A percentile compares a stretch with the other conserved stretches of the same genome.
These are phyloP conservation scores for Picus viridis DNA, from an alignment of 2,797 vertebrate genomes.

Conservation along the genomic window DNA sequence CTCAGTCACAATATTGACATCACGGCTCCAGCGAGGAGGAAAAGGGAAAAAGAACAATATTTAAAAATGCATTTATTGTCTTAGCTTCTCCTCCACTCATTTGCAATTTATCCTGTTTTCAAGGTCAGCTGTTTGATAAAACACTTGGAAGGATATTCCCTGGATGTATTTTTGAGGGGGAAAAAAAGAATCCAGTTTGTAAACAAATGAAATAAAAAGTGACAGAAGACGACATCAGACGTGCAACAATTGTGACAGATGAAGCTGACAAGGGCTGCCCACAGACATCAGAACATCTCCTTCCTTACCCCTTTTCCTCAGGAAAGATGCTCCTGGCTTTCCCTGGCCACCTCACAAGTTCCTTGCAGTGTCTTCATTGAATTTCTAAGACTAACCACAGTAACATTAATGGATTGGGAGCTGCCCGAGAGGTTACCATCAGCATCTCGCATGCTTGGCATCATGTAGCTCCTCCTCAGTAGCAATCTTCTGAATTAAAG, in stretches of 20 bases:
- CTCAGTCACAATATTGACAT: not conserved
- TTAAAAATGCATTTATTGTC: not conserved
- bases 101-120: conserved; percentile 38
- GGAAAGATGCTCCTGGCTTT: conserved; percentile 37
- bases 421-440: not conserved
- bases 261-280: conserved; percentile 54
- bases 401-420: not conserved
- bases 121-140: conserved; percentile 49
- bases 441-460: not conserved
- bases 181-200: conserved; percentile 34
- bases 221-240: conserved; percentile 58
- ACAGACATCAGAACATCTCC: conserved; percentile 46
- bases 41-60: not conserved
- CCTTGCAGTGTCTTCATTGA: conserved; percentile 11
- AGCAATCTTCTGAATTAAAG: not conserved
- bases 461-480: not conserved
- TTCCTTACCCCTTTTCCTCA: conserved; percentile 10
- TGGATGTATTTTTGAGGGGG: conserved; percentile 34
- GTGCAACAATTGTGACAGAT: conserved; percentile 62
- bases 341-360: conserved; percentile 19
- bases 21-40: not conserved
- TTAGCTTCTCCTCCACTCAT: conserved; percentile 3
- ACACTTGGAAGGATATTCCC: conserved; percentile 50
- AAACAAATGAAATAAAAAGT: conserved; percentile 67
- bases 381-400: conserved; percentile 11